Conservation (phyloP, 30 jellyfish, hydroid and myxozoan genomes). For the Hydra vulgaris region DNA sequence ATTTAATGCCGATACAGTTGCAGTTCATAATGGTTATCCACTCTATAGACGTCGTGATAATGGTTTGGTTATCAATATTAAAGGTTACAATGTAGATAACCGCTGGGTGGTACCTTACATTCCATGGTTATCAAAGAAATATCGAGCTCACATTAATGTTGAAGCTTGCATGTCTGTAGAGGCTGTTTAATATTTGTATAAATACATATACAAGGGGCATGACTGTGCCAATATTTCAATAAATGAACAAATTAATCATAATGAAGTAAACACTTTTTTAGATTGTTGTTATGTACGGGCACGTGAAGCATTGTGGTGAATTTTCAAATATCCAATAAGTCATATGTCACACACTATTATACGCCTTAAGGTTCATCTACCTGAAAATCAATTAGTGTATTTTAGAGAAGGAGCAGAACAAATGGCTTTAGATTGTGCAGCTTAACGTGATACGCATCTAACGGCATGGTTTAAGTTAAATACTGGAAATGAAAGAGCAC, state of each 20-base stretch:
- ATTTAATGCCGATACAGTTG: constrained; percentile 12
- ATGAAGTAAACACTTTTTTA: constrained; percentile 26
- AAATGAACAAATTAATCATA: constrained; percentile 36
- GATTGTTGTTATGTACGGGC: constrained; percentile 39
- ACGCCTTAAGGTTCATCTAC: constrained; percentile 55
- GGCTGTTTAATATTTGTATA: constrained; percentile 34
- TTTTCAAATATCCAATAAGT: constrained; percentile 22
- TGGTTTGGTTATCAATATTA: constrained; percentile 12
- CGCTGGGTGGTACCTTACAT: constrained; percentile 56
- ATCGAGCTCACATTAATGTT: constrained; percentile 42
- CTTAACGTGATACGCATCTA: constrained; percentile 24
- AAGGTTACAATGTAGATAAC: constrained; percentile 18
- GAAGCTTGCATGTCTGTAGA: constrained; percentile 35
- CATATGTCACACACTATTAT: constrained; percentile 21
- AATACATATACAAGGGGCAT: constrained; percentile 51
- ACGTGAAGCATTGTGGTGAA: constrained; percentile 53
- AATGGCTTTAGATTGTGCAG: constrained; percentile 43
- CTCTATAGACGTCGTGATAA: constrained; percentile 38
- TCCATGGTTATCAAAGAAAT: constrained; percentile 28
- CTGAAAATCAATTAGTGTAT: constrained; percentile 28
- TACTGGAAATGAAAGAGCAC: constrained; percentile 27
- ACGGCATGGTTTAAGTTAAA: constrained; percentile 47
- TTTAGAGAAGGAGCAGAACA: constrained; percentile 48
- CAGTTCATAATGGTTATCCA: constrained; percentile 55
- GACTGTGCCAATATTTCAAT: constrained; percentile 42